phyloP scores from a whole-genome alignment of 2,888 invertebrate species.

The Cecidostiba fungosa region DNA sequence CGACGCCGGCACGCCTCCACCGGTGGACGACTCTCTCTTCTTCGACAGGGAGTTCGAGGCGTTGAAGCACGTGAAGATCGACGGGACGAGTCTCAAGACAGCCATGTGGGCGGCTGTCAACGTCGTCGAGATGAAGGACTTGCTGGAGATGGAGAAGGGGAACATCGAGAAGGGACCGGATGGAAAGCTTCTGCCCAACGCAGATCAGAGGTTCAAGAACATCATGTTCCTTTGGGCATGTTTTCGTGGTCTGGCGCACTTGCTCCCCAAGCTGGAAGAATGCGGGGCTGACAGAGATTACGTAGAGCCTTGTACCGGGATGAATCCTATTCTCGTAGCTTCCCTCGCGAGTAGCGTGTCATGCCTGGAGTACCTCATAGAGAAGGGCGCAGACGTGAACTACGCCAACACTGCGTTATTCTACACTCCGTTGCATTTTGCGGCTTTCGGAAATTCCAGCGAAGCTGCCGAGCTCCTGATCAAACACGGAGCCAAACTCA shows the following conservation, averaged over 20 bases:
- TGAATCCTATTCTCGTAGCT: constrained; percentile 88
- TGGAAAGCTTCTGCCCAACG: constrained; percentile 62
- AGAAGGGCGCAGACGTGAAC: constrained; percentile 87
- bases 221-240: constrained; percentile 90
- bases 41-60: constrained; percentile 75
- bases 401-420: constrained; percentile 69
- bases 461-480: constrained; percentile 79
- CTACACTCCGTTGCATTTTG: constrained; percentile 81
- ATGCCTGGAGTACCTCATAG: constrained; percentile 86
- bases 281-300: constrained; percentile 87
- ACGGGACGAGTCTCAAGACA: constrained; percentile 72
- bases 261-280: constrained; percentile 85
- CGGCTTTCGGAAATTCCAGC: constrained; percentile 80
- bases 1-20: constrained; percentile 77
- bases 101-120: constrained; percentile 75
- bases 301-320: constrained; percentile 87
- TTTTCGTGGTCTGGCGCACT: constrained; percentile 86
- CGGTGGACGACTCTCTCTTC: constrained; percentile 76
- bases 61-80: constrained; percentile 69
- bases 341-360: constrained; percentile 88
- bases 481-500: constrained; percentile 77
- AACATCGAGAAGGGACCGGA: constrained; percentile 62
- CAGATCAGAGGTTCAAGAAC: constrained; percentile 79
- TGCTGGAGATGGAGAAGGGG: constrained; percentile 74
- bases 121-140: constrained; percentile 73